These are phyloP conservation scores for Yponomeuta plumbellus DNA, from an alignment of 2,888 invertebrate species.

Conservation along the genomic window DNA sequence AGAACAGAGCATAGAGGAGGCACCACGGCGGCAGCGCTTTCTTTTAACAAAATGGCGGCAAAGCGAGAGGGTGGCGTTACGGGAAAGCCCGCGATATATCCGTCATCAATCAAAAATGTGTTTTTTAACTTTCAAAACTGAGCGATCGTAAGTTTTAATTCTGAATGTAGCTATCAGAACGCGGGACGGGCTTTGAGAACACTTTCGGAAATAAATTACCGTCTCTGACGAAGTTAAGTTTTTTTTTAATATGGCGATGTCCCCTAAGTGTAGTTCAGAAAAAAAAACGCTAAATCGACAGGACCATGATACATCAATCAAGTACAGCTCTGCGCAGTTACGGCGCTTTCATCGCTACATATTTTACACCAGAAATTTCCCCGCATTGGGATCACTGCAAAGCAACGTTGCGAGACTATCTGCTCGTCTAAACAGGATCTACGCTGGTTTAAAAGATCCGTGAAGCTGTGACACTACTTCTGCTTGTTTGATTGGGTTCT, in stretches of 20 bases:
- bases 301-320: too few species aligned
- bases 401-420: too few species aligned
- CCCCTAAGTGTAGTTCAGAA: too few species aligned
- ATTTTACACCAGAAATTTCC: too few species aligned
- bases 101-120: conserved; percentile 70
- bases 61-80: background rate
- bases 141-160: background rate
- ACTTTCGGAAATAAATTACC: conserved; percentile 23
- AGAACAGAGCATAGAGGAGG: conserved; percentile 74
- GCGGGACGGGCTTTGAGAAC: conserved; percentile 37
- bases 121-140: too few species aligned
- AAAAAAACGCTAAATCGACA: too few species aligned
- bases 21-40: conserved; percentile 64
- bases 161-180: conserved; percentile 23
- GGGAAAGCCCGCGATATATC: conserved; percentile 51
- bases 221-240: background rate
- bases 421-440: too few species aligned
- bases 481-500: too few species aligned
- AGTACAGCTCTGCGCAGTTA: too few species aligned
- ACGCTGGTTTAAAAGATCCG: background rate
- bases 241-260: background rate
- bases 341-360: too few species aligned
- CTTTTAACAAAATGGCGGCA: conserved; percentile 17
- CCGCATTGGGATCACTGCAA: too few species aligned
- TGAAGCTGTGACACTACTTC: too few species aligned